Evolutionary conservation across 2,113 vertebrate species (phyloP).

Genomic region (Sminthopsis crassicaudata): DNA sequence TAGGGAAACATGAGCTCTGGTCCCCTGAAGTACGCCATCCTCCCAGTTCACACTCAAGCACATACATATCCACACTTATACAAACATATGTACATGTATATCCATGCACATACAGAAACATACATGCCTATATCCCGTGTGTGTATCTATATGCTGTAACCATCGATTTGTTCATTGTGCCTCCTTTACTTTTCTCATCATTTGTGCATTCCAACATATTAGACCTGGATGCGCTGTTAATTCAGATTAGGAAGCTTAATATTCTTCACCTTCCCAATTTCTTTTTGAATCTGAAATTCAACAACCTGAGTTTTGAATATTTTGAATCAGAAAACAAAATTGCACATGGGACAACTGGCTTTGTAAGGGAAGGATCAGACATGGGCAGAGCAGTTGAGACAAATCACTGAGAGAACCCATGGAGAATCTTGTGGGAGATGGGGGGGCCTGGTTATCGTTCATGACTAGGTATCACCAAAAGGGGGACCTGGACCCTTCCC

Average conservation of each 20-base stretch:
- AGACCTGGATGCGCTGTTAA: not conserved
- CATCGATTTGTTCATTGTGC: conserved; percentile 43
- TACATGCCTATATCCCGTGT: no score
- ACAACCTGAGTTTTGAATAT: conserved; percentile 62
- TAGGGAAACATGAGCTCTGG: not conserved
- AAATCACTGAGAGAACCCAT: conserved; percentile 14
- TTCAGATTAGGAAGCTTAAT: conserved; percentile 47
- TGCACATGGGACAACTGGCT: conserved; percentile 46
- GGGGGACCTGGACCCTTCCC: not conserved
- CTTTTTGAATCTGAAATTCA: conserved; percentile 22
- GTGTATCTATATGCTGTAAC: not conserved
- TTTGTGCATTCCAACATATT: conserved; percentile 39
- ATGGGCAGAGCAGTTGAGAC: not conserved
- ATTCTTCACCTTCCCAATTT: conserved; percentile 60
- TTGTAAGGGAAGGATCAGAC: conserved; percentile 50
- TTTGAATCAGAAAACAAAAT: conserved; percentile 67
- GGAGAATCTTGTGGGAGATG: not conserved
- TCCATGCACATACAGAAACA: no score
- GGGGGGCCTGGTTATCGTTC: conserved; percentile 1
- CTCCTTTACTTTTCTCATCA: conserved; percentile 3
- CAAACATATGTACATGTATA: no score
- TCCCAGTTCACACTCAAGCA: no score
- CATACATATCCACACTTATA: no score
- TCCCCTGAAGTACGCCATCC: not conserved
- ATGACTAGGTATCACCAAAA: conserved; percentile 6